phyloP scores from a whole-genome alignment of 2,113 vertebrate species.

The Galbula dea region DNA sequence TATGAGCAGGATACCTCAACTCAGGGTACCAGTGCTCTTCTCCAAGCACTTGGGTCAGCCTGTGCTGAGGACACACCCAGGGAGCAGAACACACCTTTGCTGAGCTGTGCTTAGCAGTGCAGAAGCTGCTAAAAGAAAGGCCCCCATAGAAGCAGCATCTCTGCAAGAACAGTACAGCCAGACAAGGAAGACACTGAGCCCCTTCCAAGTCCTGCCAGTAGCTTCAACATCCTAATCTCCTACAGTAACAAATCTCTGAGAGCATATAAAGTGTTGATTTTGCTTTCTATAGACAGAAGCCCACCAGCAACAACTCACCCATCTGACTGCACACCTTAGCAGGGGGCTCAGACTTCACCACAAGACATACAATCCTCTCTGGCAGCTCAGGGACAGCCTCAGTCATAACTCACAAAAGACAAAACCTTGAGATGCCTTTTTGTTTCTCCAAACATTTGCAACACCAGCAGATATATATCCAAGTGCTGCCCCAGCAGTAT shows the following conservation, averaged over 20 bases:
- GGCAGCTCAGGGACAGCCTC: background rate
- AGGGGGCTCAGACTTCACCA: background rate
- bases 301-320: background rate
- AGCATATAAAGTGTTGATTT: accelerated
- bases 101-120: background rate
- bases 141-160: background rate
- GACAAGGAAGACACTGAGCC: background rate
- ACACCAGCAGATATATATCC: background rate
- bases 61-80: background rate
- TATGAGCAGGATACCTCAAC: background rate
- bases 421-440: background rate
- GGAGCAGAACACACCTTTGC: background rate
- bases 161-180: background rate
- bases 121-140: background rate
- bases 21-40: background rate
- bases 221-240: background rate
- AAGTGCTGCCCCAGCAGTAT: accelerated
- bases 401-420: background rate
- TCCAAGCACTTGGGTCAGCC: accelerated
- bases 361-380: background rate
- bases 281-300: background rate
- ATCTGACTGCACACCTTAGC: background rate
- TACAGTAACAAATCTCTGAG: background rate
- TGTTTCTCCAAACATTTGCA: background rate
- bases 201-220: background rate